These are phyloP conservation scores for Oncorhynchus tshawytscha DNA, from an alignment of 2,113 vertebrate species.

Conservation along the genomic window DNA sequence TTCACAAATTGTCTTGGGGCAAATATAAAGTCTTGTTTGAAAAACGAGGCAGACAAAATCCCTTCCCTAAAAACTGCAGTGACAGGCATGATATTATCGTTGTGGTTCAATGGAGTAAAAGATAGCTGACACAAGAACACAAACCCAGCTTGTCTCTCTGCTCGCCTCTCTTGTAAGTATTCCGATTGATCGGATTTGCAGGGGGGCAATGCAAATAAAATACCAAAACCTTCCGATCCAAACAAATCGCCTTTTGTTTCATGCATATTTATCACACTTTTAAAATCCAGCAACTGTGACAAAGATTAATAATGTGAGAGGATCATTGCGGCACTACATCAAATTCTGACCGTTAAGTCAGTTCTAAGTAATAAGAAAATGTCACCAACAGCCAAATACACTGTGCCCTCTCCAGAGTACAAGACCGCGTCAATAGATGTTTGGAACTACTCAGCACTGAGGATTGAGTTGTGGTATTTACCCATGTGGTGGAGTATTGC, in stretches of 20 bases:
- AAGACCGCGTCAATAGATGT: not conserved
- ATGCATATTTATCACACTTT: constrained; percentile 34
- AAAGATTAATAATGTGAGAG: constrained; percentile 28
- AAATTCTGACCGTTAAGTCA: constrained; percentile 31
- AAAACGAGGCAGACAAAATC: too few relatives aligned
- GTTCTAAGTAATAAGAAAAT: constrained; percentile 5
- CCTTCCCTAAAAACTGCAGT: too few relatives aligned
- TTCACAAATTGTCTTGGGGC: too few relatives aligned
- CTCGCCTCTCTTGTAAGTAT: too few relatives aligned
- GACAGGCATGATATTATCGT: too few relatives aligned
- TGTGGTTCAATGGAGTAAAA: too few relatives aligned
- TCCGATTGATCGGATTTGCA: too few relatives aligned
- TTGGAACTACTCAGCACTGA: not conserved
- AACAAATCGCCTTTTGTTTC: constrained; percentile 21
- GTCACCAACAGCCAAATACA: not conserved
- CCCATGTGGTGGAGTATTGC: not conserved
- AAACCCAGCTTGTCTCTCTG: too few relatives aligned
- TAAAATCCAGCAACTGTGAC: constrained; percentile 3
- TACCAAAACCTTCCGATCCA: not conserved
- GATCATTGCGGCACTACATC: constrained; percentile 20
- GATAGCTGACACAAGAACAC: too few relatives aligned
- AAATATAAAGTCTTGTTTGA: too few relatives aligned
- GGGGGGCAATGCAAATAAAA: too few relatives aligned
- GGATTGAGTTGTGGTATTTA: not conserved
- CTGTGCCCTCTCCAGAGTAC: not conserved